Evolutionary conservation across 2,888 invertebrate species (phyloP).

Genomic region (Meloe dianella): DNA sequence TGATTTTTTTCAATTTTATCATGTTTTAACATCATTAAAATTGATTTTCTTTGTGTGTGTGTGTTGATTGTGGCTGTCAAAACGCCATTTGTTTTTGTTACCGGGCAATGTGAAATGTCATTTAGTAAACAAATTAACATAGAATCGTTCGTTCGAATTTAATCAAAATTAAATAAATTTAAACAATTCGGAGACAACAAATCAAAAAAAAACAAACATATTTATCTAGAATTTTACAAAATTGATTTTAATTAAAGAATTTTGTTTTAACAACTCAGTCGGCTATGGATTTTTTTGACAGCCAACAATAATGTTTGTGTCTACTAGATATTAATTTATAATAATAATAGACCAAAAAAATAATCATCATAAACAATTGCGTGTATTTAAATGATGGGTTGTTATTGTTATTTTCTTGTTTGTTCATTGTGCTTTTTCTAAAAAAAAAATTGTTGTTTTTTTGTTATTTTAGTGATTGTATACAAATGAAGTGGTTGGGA

Average conservation of each 20-base stretch:
- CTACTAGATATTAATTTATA: background rate
- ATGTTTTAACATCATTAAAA: constrained; percentile 19
- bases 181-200: too few relatives aligned
- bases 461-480: constrained; percentile 37
- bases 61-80: constrained; percentile 56
- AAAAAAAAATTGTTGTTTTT: background rate
- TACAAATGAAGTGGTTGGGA: constrained; percentile 81
- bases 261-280: constrained; percentile 6
- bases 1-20: constrained; percentile 32
- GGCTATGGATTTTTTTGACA: constrained; percentile 31
- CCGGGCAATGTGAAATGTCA: constrained; percentile 59
- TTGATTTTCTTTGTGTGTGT: constrained; percentile 62
- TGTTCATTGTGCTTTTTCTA: background rate
- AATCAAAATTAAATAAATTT: background rate
- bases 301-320: constrained; percentile 26
- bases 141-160: constrained; percentile 30
- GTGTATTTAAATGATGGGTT: background rate
- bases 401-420: background rate
- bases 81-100: constrained; percentile 63
- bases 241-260: background rate
- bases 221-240: too few relatives aligned
- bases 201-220: background rate
- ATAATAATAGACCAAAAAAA: background rate
- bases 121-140: constrained; percentile 54
- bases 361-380: background rate